phyloP scores from a whole-genome alignment of 64 coral and sea anemone species.

The Trachythela sp. region DNA sequence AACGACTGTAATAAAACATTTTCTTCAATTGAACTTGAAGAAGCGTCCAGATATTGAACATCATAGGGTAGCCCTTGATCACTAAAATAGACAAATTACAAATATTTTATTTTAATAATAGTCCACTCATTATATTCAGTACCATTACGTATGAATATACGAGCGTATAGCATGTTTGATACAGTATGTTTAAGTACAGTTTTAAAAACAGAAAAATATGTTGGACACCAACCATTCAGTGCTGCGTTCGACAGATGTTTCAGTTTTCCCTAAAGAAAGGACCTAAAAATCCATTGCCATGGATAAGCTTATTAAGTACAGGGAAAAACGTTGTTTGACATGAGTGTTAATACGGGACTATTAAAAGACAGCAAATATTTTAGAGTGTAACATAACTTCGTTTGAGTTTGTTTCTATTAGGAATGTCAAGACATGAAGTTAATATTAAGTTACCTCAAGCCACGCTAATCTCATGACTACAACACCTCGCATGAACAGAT shows the following conservation, averaged over 20 bases:
- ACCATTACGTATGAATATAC: too few relatives aligned
- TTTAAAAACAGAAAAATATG: background rate
- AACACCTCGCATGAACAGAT: conserved; percentile 60
- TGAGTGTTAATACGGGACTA: too few relatives aligned
- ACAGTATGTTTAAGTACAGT: background rate
- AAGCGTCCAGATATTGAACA: conserved; percentile 68
- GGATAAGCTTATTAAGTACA: too few relatives aligned
- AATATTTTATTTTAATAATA: too few relatives aligned
- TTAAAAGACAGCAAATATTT: too few relatives aligned
- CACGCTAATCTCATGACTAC: conserved; percentile 65
- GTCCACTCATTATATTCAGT: too few relatives aligned
- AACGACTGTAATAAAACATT: conserved; percentile 56
- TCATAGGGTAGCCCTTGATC: conserved; percentile 25
- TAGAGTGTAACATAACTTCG: too few relatives aligned
- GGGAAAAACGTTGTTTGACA: too few relatives aligned
- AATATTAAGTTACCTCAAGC: conserved; percentile 42
- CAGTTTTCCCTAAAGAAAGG: background rate
- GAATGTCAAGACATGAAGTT: background rate
- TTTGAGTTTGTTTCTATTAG: too few relatives aligned
- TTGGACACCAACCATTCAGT: background rate
- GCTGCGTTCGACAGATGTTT: background rate
- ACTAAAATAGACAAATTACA: background rate
- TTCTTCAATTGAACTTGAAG: conserved; percentile 64
- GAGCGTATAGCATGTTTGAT: too few relatives aligned
- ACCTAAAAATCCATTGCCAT: background rate